Evolutionary conservation across 2,888 invertebrate genomes (phyloP).

Genomic region (Pterostichus madidus): DNA sequence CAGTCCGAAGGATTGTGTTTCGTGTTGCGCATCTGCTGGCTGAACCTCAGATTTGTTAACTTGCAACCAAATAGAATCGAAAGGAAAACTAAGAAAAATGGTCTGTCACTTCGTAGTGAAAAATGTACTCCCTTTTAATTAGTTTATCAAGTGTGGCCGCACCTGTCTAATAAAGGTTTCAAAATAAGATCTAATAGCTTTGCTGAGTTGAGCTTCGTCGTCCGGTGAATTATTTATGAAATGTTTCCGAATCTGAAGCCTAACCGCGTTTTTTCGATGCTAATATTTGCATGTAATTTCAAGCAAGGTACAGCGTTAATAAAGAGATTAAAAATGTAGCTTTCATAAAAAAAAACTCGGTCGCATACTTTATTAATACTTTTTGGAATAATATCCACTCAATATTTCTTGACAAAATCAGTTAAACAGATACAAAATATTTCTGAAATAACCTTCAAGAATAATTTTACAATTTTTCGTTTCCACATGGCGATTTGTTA

Average conservation of each 20-base stretch:
- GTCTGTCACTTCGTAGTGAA: conserved; percentile 72
- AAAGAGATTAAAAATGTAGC: background rate
- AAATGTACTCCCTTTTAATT: conserved; percentile 73
- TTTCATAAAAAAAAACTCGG: background rate
- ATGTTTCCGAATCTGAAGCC: background rate
- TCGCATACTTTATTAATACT: too few relatives aligned
- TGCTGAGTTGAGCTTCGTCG: conserved; percentile 12
- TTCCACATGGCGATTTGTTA: too few relatives aligned
- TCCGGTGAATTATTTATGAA: conserved; percentile 34
- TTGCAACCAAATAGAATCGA: conserved; percentile 65
- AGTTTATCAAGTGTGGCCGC: conserved; percentile 70
- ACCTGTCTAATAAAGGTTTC: conserved; percentile 60
- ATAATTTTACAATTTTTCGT: too few relatives aligned
- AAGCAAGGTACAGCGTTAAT: background rate
- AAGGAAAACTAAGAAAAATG: conserved; percentile 71
- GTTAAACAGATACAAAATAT: too few relatives aligned
- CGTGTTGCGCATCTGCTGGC: conserved; percentile 46
- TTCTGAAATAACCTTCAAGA: too few relatives aligned
- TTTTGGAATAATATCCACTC: too few relatives aligned
- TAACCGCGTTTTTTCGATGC: conserved; percentile 20
- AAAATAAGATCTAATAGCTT: conserved; percentile 56
- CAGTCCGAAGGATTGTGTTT: conserved; percentile 23
- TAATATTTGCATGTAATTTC: conserved; percentile 15
- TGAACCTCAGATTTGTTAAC: conserved; percentile 66
- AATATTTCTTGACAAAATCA: too few relatives aligned